phyloP scores from a whole-genome alignment of 2,888 invertebrate species.

The Sarcophaga variegata region DNA sequence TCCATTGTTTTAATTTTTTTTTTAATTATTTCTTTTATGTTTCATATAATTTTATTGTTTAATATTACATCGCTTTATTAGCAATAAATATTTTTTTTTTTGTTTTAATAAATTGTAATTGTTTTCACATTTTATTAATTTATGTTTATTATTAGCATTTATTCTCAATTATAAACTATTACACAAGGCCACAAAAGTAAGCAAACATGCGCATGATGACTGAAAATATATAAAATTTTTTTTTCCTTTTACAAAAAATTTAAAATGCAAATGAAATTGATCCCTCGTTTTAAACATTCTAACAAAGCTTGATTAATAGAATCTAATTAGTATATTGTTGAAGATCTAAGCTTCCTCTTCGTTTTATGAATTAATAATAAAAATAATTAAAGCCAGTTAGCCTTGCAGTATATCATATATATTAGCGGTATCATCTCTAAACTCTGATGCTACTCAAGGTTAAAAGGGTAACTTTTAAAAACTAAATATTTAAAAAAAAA shows the following conservation, averaged over 20 bases:
- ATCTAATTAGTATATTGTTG: too few relatives aligned
- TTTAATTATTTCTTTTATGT: slow-evolving; percentile 23
- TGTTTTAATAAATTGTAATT: slow-evolving; percentile 63
- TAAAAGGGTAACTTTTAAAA: too few relatives aligned
- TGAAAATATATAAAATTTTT: background rate
- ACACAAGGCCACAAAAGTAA: slow-evolving; percentile 39
- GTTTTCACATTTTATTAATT: slow-evolving; percentile 55
- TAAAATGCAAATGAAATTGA: background rate
- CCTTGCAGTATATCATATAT: background rate
- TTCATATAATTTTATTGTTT: background rate
- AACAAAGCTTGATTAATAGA: too few relatives aligned
- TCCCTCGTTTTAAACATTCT: background rate
- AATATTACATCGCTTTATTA: slow-evolving; percentile 49
- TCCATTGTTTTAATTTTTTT: slow-evolving; percentile 41
- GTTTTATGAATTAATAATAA: too few relatives aligned
- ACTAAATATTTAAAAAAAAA: too few relatives aligned
- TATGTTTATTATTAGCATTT: slow-evolving; percentile 35
- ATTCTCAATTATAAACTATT: slow-evolving; percentile 27
- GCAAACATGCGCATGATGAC: slow-evolving; percentile 7
- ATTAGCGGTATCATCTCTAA: too few relatives aligned
- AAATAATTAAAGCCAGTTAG: background rate
- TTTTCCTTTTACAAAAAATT: background rate
- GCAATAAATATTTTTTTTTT: slow-evolving; percentile 46
- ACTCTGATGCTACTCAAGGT: too few relatives aligned
- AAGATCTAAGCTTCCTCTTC: too few relatives aligned